A percentile compares a stretch with the other conserved stretches of the same genome.
Conservation (phyloP, 2,113 vertebrate genomes). For the Oophaga pumilio region DNA sequence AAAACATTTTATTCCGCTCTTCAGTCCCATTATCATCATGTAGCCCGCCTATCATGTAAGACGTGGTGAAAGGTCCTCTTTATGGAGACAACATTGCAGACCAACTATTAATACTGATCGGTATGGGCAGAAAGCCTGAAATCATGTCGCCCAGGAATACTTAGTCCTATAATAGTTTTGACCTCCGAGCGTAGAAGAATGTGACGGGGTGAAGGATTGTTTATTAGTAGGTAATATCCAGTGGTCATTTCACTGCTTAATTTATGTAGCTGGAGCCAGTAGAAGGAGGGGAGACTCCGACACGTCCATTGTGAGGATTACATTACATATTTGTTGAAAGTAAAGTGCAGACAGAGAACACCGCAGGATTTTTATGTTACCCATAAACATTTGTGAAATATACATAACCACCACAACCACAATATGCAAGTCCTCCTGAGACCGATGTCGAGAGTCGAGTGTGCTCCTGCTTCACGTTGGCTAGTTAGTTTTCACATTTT, state of each 20-base stretch:
- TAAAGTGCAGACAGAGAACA: constrained; percentile 57
- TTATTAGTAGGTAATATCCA: background rate
- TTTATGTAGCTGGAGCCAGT: background rate
- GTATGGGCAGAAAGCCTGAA: background rate
- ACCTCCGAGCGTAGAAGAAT: background rate
- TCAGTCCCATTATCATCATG: too few species aligned
- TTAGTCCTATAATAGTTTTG: background rate
- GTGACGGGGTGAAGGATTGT: background rate
- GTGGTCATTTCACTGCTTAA: background rate
- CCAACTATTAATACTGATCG: too few species aligned
- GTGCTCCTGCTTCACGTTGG: background rate
- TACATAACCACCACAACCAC: constrained; percentile 55
- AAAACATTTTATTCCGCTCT: too few species aligned
- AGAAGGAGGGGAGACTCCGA: constrained; percentile 49
- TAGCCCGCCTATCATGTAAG: too few species aligned
- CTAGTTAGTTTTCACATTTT: background rate
- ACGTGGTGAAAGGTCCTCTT: too few species aligned
- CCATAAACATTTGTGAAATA: constrained; percentile 60
- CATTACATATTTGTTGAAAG: constrained; percentile 52
- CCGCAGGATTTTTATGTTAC: constrained; percentile 52
- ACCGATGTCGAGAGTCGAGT: constrained; percentile 55
- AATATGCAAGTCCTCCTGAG: constrained; percentile 60
- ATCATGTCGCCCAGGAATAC: background rate
- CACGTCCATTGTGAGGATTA: constrained; percentile 53
- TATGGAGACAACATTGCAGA: too few species aligned